These are phyloP conservation scores for Eclectus roratus DNA, from an alignment of 2,113 vertebrate genomes.

Conservation along the genomic window DNA sequence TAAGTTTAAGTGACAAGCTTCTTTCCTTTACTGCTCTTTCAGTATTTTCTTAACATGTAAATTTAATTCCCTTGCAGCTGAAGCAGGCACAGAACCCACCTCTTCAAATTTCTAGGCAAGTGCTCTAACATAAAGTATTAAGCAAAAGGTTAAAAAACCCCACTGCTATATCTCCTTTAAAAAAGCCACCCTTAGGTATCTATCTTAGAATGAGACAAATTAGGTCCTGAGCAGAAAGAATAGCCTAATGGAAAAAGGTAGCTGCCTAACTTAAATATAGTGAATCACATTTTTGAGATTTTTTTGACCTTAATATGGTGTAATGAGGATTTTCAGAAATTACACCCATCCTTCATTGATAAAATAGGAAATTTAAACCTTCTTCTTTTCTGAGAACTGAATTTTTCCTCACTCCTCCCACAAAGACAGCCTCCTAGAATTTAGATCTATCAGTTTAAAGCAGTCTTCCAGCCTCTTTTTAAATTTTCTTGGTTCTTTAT, in stretches of 20 bases:
- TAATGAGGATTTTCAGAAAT: not conserved
- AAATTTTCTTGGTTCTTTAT: not conserved
- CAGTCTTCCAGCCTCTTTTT: not conserved
- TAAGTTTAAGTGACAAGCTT: not conserved
- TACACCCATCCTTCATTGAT: not conserved
- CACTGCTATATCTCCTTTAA: not conserved
- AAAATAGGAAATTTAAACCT: not conserved
- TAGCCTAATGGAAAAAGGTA: not conserved
- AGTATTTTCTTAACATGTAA: not conserved
- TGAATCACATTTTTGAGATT: not conserved
- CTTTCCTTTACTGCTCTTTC: not conserved
- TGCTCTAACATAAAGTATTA: not conserved
- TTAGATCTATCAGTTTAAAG: not conserved
- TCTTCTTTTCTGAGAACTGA: not conserved
- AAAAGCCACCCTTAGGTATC: not conserved
- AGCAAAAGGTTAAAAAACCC: not conserved
- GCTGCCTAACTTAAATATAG: not conserved
- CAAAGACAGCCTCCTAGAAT: not conserved
- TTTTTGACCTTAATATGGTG: not conserved
- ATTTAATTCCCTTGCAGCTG: not conserved
- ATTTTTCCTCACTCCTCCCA: not conserved
- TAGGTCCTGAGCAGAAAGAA: not conserved
- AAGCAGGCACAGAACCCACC: not conserved
- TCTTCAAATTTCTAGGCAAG: not conserved
- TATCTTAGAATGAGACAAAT: not conserved